Evolutionary conservation across 37 sponge, comb jelly and placozoan species (phyloP), one percentile per base, ranked within the genome.

Genomic region (Halichondria panicea): DNA sequence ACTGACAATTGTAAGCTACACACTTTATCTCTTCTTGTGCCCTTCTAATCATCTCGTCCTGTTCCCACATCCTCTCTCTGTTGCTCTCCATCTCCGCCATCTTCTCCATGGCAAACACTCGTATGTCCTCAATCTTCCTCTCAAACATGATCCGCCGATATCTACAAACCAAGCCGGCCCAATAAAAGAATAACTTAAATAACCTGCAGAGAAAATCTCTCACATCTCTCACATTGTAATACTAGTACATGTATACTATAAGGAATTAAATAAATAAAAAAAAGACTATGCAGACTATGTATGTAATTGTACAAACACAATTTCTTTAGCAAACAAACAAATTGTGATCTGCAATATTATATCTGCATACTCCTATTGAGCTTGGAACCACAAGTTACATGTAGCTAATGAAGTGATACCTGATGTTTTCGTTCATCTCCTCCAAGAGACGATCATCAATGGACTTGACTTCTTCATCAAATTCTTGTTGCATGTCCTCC

Each of bases 391-490:
- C 22, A 58, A 8, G 11, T 28, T 58, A 30, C 25, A 58, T 24
- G 59, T 18, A 21, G 7, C 5, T n/a, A n/a, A n/a, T n/a, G n/a
- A n/a, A n/a, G 7, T 21, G 13, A 1, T 50, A 7, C 19, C 30
- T 36, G 48, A 79, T 12, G 40, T 27, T 40, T 34, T 59, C 48
- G 4, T 21, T 1, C 57, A 32, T 35, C 39, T 79, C 70, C 43
- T 12, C 8, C 48, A 59, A 12, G 57, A 79, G 13, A 46, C 31
- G 39, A 22, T 79, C 80, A 24, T 79, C 70, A 1, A 79, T 33
- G 6, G 60, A 57, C 34, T 64, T 13, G 11, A 21, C 30, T 9
- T 8, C 36, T 64, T 7, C 37, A 21, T 31, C 40, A 35, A 11
- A 28, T 8, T 35, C 66, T 64, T 7, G 12, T 40, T 30, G 4